phyloP scores from a whole-genome alignment of 2,797 vertebrate genomes.

The Malacoctenus gilli region DNA sequence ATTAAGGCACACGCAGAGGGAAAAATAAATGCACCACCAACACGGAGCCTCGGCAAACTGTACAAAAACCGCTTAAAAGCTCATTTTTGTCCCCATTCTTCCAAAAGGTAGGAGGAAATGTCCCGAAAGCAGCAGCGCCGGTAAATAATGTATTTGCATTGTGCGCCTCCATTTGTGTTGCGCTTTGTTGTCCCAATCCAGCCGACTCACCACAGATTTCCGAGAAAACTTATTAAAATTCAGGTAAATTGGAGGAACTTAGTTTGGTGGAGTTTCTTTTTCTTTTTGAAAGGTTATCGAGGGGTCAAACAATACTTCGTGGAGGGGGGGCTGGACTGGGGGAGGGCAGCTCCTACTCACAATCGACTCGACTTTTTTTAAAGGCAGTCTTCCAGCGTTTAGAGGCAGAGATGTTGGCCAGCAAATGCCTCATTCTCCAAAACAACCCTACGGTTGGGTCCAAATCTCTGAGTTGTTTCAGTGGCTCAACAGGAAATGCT shows the following conservation, averaged over 20 bases:
- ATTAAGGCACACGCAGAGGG: slow-evolving; percentile 19
- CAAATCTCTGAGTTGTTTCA: too few relatives aligned
- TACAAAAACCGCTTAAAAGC: slow-evolving; percentile 29
- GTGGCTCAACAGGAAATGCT: too few relatives aligned
- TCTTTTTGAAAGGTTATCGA: neutral
- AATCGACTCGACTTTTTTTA: too few relatives aligned
- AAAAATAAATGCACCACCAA: neutral
- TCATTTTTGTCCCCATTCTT: slow-evolving; percentile 11
- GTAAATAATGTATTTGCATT: slow-evolving; percentile 44
- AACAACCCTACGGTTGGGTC: too few relatives aligned
- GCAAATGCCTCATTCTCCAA: too few relatives aligned
- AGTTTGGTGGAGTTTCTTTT: too few relatives aligned
- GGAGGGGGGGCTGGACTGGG: too few relatives aligned
- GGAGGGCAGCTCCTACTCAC: too few relatives aligned
- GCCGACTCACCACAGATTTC: slow-evolving; percentile 14
- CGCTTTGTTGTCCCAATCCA: slow-evolving; percentile 35
- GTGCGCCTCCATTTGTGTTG: slow-evolving; percentile 9
- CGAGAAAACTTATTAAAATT: slow-evolving; percentile 3
- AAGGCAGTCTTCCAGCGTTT: too few relatives aligned
- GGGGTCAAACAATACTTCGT: too few relatives aligned
- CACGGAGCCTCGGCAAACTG: slow-evolving; percentile 3
- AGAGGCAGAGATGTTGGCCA: too few relatives aligned
- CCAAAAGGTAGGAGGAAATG: slow-evolving; percentile 34
- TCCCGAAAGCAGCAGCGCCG: slow-evolving; percentile 43
- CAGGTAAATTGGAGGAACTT: neutral